Base-by-base conservation (phyloP, 1,140 invertebrate species). In the Drosophila cardini region DNA sequence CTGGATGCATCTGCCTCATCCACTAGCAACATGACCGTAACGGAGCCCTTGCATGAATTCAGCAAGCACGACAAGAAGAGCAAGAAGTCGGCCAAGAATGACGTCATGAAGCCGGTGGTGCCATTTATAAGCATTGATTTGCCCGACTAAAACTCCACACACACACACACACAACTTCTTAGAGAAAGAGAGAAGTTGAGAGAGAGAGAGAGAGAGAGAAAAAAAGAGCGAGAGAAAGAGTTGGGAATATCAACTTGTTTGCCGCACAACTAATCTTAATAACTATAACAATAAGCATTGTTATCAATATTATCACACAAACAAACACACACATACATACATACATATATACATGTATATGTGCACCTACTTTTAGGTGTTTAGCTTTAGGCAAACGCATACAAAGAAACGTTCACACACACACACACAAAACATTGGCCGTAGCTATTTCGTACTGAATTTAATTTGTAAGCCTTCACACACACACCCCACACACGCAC, bases 61-160 rank as follows among this genome's bases (percentile, higher is more conserved):
- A 90, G 92, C 16, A 93, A 93, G 89, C 93, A 94, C 93, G 94
- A 90, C 82, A 94, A 93, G 93, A 93, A 90, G 80, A 94, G 87
- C 93, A 95, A 92, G 94, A 95, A 93, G 92, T 93, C 89, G 79
- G 94, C 90, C 92, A 95, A 96, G 90, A 95, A 95, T 77, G 96
- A 96, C 93, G 92, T 94, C 18, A 93, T 95, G 80, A 97, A 97
- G 92, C 96, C 96, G 63, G 96, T 97, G 67, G 95, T 97, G 92
- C 97, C 96, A 82, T 96, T 97, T 71, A 94, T 97, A 48, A 96
- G 96, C 72, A 97, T 98, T 92, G 96, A 98, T 80, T 96, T 96
- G 94, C 97, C 97, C 11, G 97, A 98, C 94, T 98, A 95, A 96
- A 26, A 26, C 4, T 26, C 21, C 21, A 21, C 21, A 21, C 21